A percentile compares a stretch with the other conserved stretches of the same genome.
phyloP scores from a whole-genome alignment of 2,797 vertebrate genomes.

The Remorina albescens region DNA sequence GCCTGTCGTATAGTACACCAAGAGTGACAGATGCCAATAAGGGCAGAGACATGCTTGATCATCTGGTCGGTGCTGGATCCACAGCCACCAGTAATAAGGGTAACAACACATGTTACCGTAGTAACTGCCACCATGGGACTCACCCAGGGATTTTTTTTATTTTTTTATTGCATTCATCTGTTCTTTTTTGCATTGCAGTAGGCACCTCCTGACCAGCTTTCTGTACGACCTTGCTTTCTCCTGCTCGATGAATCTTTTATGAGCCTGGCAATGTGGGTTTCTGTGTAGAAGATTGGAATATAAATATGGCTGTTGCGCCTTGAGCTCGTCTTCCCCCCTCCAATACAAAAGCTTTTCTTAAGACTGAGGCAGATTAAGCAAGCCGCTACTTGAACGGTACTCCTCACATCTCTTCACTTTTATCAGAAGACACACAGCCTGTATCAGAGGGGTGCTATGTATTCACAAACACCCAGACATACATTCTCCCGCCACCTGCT shows the following conservation, averaged over 20 bases:
- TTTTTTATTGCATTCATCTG: slow-evolving; percentile 56
- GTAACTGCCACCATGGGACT: slow-evolving; percentile 59
- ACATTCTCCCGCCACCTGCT: slow-evolving; percentile 55
- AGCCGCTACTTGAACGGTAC: slow-evolving; percentile 68
- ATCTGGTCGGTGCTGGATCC: slow-evolving; percentile 48
- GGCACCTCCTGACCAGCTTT: slow-evolving; percentile 81
- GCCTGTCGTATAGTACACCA: slow-evolving; percentile 12
- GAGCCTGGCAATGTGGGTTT: slow-evolving; percentile 84
- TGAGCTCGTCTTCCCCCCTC: slow-evolving; percentile 75
- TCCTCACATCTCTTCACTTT: slow-evolving; percentile 65
- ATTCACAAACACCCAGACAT: slow-evolving; percentile 44
- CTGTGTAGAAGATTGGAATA: slow-evolving; percentile 88
- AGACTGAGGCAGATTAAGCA: slow-evolving; percentile 73
- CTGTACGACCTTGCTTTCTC: slow-evolving; percentile 85
- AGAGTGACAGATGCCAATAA: slow-evolving; percentile 65
- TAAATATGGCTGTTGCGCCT: slow-evolving; percentile 85
- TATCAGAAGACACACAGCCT: slow-evolving; percentile 58
- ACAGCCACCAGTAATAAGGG: slow-evolving; percentile 37
- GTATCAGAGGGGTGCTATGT: slow-evolving; percentile 44
- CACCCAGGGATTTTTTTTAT: slow-evolving; percentile 11
- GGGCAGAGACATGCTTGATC: slow-evolving; percentile 32
- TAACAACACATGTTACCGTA: slow-evolving; percentile 41
- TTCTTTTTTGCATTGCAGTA: slow-evolving; percentile 70
- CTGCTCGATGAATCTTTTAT: slow-evolving; percentile 87
- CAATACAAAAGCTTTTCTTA: slow-evolving; percentile 78